A percentile compares a stretch with the other conserved stretches of the same genome.
Evolutionary conservation across 1,140 invertebrate genomes (phyloP).

Genomic region (Drosophila leontia): DNA sequence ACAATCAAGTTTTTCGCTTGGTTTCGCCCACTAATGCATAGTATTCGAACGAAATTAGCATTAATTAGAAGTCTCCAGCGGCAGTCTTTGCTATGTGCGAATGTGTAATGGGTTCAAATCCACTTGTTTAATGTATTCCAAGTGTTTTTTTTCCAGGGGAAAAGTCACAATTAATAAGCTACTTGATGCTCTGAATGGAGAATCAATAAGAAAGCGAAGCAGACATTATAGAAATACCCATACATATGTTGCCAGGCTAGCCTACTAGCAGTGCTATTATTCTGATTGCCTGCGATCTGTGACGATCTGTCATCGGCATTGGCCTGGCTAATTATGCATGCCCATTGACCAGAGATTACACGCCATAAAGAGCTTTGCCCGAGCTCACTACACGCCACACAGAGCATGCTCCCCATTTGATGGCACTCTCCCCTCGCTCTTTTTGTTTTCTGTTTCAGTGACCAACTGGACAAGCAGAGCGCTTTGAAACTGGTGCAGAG

Average conservation of each 20-base stretch:
- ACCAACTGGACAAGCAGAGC: conserved; percentile 80
- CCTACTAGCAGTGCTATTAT: neutral
- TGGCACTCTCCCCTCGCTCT: neutral
- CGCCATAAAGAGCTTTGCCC: conserved; percentile 23
- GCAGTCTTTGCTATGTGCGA: neutral
- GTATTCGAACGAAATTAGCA: neutral
- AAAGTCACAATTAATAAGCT: neutral
- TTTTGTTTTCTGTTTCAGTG: conserved; percentile 42
- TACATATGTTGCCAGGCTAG: neutral
- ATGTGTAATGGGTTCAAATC: neutral
- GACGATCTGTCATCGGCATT: conserved; percentile 2
- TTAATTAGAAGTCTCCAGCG: neutral
- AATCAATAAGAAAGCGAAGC: neutral
- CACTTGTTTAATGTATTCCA: neutral
- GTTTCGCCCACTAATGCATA: neutral
- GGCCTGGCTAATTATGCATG: conserved; percentile 34
- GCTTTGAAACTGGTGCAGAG: conserved; percentile 76
- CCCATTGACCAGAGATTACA: conserved; percentile 32
- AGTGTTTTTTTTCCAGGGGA: neutral
- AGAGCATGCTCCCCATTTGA: neutral
- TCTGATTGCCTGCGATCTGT: neutral
- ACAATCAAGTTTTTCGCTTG: neutral
- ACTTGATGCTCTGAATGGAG: neutral
- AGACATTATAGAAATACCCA: neutral
- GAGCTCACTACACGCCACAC: neutral